phyloP scores from a whole-genome alignment of 2,113 vertebrate species.

The Rhagologus leucostigma region DNA sequence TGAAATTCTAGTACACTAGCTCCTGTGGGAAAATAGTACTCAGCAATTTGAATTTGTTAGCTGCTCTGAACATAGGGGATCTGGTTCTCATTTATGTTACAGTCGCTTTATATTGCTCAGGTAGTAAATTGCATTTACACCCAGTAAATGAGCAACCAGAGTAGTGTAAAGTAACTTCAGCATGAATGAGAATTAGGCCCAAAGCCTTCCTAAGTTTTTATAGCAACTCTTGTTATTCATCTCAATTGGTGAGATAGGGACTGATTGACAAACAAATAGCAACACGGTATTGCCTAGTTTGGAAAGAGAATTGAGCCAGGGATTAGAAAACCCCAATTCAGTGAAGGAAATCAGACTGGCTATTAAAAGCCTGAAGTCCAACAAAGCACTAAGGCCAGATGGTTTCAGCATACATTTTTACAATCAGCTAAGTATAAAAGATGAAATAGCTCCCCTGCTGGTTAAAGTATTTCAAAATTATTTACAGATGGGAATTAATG shows the following conservation, averaged over 20 bases:
- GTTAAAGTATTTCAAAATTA: slow-evolving; percentile 63
- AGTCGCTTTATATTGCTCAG: slow-evolving; percentile 42
- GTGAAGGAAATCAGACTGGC: slow-evolving; percentile 60
- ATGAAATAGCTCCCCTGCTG: slow-evolving; percentile 68
- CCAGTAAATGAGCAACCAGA: slow-evolving; percentile 20
- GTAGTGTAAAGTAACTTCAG: slow-evolving; percentile 41
- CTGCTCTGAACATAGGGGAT: slow-evolving; percentile 52
- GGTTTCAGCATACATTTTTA: slow-evolving; percentile 66
- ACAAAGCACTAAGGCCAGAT: slow-evolving; percentile 66
- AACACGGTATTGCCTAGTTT: slow-evolving; percentile 43
- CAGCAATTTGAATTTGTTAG: slow-evolving; percentile 48
- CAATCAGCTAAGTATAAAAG: slow-evolving; percentile 67
- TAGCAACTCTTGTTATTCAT: slow-evolving; percentile 59
- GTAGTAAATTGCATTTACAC: slow-evolving; percentile 58
- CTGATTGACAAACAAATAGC: slow-evolving; percentile 69
- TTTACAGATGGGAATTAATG: slow-evolving; percentile 70
- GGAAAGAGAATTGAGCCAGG: slow-evolving; percentile 57
- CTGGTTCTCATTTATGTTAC: slow-evolving; percentile 57
- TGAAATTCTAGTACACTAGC: neutral
- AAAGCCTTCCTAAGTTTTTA: slow-evolving; percentile 57
- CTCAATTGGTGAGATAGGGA: slow-evolving; percentile 63
- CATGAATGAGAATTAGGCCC: slow-evolving; percentile 50
- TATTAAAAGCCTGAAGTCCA: slow-evolving; percentile 64
- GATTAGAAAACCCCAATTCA: slow-evolving; percentile 67
- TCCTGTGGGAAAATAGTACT: slow-evolving; percentile 50